phyloP scores from a whole-genome alignment of 2,113 vertebrate genomes.

The Gymnocephalus cernua region DNA sequence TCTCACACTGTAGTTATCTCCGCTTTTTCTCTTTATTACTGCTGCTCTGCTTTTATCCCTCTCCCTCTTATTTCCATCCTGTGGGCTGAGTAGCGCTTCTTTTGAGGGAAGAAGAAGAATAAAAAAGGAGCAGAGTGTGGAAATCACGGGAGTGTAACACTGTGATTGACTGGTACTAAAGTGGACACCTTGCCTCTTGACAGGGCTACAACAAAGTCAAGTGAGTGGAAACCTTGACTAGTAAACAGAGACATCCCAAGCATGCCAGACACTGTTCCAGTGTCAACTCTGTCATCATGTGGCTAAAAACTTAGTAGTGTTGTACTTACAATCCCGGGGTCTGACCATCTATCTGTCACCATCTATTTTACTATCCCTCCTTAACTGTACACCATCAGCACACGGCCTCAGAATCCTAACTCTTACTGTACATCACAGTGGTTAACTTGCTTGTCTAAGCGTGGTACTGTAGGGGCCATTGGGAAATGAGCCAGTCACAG shows the following conservation, averaged over 20 bases:
- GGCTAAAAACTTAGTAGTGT: slow-evolving; percentile 40
- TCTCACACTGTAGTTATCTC: slow-evolving; percentile 11
- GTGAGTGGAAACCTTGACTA: slow-evolving; percentile 63
- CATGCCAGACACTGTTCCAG: slow-evolving; percentile 16
- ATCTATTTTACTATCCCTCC: slow-evolving; percentile 47
- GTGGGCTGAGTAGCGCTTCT: not conserved
- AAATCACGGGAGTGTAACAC: slow-evolving; percentile 8
- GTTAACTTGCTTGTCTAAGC: slow-evolving; percentile 46
- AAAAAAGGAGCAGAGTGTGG: slow-evolving; percentile 5
- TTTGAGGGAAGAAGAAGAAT: not conserved
- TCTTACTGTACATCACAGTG: slow-evolving; percentile 29
- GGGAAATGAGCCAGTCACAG: slow-evolving; percentile 37
- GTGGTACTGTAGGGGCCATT: slow-evolving; percentile 29
- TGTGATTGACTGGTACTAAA: slow-evolving; percentile 63
- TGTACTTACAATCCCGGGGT: slow-evolving; percentile 38
- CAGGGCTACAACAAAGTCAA: slow-evolving; percentile 60
- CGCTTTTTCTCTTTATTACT: not conserved
- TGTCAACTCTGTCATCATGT: slow-evolving; percentile 59
- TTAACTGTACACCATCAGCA: slow-evolving; percentile 39
- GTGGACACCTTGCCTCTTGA: slow-evolving; percentile 57
- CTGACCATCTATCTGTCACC: slow-evolving; percentile 60
- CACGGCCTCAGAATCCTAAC: slow-evolving; percentile 20
- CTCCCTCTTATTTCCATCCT: slow-evolving; percentile 3
- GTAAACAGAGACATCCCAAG: slow-evolving; percentile 51
- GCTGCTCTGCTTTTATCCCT: slow-evolving; percentile 18